Percentiles rank a stretch among this genome's conserved stretches.
phyloP scores from a whole-genome alignment of 53 echinoderm and acorn worm species.

The Arbacia lixula region DNA sequence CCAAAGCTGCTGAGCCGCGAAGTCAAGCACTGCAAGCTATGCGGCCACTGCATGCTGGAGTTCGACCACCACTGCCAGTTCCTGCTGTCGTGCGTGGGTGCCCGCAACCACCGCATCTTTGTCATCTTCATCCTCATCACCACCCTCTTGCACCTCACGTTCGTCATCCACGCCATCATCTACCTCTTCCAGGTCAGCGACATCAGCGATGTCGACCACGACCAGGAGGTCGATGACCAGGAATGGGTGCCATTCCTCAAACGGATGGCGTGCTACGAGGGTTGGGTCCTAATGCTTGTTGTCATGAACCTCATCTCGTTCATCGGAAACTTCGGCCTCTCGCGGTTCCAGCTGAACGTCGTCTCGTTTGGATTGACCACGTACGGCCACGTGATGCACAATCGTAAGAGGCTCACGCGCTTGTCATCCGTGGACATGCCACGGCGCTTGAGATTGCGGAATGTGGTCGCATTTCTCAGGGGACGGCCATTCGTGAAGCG shows the following conservation, averaged over 20 bases:
- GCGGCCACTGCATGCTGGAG: slow-evolving; percentile 69
- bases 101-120: slow-evolving; percentile 86
- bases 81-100: slow-evolving; percentile 84
- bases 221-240: no score
- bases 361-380: slow-evolving; percentile 75
- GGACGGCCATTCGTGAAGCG: neutral
- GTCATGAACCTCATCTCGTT: slow-evolving; percentile 72
- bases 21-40: slow-evolving; percentile 86
- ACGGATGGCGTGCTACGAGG: slow-evolving; percentile 22
- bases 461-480: slow-evolving; percentile 5
- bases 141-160: slow-evolving; percentile 64
- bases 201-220: slow-evolving; percentile 14
- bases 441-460: neutral
- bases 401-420: neutral
- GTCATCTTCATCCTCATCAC: slow-evolving; percentile 73
- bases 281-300: slow-evolving; percentile 74
- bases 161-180: slow-evolving; percentile 56
- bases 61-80: slow-evolving; percentile 98
- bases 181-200: slow-evolving; percentile 66
- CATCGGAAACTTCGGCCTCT: slow-evolving; percentile 71
- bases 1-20: no score
- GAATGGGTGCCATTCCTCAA: slow-evolving; percentile 36
- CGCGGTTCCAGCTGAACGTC: slow-evolving; percentile 65
- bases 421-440: neutral
- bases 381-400: neutral